Percentiles rank a stretch among this genome's conserved stretches.
phyloP scores from a whole-genome alignment of 2,888 invertebrate species.

The Limnephilus rhombicus region DNA sequence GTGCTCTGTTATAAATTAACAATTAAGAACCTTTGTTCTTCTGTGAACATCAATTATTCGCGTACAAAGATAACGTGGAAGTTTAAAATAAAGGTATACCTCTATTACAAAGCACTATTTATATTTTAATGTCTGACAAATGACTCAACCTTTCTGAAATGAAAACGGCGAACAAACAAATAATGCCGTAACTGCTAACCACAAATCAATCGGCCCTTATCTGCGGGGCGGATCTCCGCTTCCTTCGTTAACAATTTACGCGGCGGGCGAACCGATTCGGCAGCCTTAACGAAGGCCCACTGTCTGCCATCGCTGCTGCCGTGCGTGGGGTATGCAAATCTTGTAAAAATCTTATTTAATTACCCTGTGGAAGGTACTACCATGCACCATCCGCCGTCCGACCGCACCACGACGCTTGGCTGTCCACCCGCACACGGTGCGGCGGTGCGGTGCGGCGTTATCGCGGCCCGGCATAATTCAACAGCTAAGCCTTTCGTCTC shows the following conservation, averaged over 20 bases:
- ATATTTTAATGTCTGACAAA: constrained; percentile 52
- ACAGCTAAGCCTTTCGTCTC: constrained; percentile 48
- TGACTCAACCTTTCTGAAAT: constrained; percentile 51
- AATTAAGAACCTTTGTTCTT: constrained; percentile 39
- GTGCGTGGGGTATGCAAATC: constrained; percentile 57
- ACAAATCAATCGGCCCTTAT: constrained; percentile 65
- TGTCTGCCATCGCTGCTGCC: constrained; percentile 17
- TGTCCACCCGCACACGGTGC: neutral
- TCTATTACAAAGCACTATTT: constrained; percentile 31
- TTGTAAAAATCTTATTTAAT: constrained; percentile 54
- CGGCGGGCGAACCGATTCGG: constrained; percentile 41
- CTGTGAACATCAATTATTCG: constrained; percentile 19
- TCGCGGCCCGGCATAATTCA: constrained; percentile 43
- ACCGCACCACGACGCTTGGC: neutral
- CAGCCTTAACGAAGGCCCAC: constrained; percentile 34
- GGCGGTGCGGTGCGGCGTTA: neutral
- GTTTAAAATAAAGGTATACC: constrained; percentile 21
- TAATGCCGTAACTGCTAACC: constrained; percentile 56
- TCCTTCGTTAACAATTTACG: constrained; percentile 64
- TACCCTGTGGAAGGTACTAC: constrained; percentile 46
- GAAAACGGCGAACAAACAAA: constrained; percentile 55
- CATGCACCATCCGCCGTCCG: constrained; percentile 21
- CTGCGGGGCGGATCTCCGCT: constrained; percentile 50
- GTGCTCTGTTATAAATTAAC: constrained; percentile 22
- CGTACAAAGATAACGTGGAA: constrained; percentile 24